Percentiles rank a stretch among this genome's conserved stretches.
phyloP scores from a whole-genome alignment of 2,797 vertebrate species.

The Falco cherrug region DNA sequence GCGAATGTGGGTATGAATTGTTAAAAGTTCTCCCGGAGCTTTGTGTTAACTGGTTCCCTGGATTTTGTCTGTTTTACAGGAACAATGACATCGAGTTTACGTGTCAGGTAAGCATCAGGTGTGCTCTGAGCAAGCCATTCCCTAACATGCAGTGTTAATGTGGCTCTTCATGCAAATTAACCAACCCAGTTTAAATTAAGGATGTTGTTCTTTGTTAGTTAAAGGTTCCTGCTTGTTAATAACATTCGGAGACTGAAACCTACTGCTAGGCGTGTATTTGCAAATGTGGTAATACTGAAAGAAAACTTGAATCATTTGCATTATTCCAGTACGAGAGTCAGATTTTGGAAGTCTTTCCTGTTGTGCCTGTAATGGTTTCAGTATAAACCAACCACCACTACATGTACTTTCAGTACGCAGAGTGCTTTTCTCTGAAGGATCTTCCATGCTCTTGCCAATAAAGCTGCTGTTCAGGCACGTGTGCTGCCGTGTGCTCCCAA shows the following conservation, averaged over 20 bases:
- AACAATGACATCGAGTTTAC: constrained; percentile 66
- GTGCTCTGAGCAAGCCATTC: not conserved
- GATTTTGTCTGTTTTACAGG: constrained; percentile 66
- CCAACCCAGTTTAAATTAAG: not conserved
- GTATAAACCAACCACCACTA: not conserved
- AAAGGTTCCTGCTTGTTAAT: not conserved
- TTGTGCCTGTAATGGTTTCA: not conserved
- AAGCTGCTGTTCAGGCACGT: not conserved
- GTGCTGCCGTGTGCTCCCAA: accelerated
- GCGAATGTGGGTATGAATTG: not conserved
- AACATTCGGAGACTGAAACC: not conserved
- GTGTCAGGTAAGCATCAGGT: constrained; percentile 62
- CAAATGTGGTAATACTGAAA: not conserved
- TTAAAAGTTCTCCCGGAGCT: not conserved
- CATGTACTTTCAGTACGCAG: accelerated
- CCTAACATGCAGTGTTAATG: not conserved
- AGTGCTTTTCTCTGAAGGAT: not conserved
- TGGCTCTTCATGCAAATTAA: not conserved
- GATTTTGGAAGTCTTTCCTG: not conserved
- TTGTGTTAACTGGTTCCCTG: not conserved
- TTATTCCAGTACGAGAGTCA: not conserved
- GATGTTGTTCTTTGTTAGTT: not conserved
- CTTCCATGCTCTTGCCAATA: not conserved
- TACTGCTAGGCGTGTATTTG: not conserved
- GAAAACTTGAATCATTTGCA: not conserved